Evolutionary conservation across 2,113 vertebrate genomes (phyloP).

Genomic region (Alaudala cheleensis): DNA sequence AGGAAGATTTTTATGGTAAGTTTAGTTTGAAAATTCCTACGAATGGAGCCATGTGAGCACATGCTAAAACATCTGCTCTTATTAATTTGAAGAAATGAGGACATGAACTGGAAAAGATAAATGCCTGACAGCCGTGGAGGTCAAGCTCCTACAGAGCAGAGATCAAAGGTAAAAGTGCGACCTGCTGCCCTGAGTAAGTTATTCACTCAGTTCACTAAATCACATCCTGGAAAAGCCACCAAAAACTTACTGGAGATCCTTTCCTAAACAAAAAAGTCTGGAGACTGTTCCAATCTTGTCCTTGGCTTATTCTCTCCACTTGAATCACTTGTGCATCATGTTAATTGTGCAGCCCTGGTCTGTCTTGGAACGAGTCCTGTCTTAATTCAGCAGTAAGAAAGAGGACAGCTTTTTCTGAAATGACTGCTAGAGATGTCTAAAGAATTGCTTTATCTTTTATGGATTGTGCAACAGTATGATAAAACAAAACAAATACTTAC

Average conservation of each 20-base stretch:
- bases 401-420: neutral
- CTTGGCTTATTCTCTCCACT: neutral
- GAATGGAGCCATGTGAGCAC: neutral
- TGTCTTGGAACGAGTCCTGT: neutral
- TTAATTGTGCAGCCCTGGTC: neutral
- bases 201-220: neutral
- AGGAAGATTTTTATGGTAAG: neutral
- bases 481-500: constrained; percentile 25
- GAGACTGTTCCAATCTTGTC: neutral
- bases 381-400: neutral
- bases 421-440: neutral
- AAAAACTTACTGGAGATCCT: neutral
- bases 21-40: neutral
- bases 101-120: neutral
- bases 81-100: neutral
- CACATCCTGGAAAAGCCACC: neutral
- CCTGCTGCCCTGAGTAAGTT: neutral
- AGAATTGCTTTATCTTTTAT: constrained; percentile 9
- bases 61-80: neutral
- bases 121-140: neutral
- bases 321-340: neutral
- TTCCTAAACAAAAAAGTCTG: neutral
- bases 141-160: neutral
- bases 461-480: neutral
- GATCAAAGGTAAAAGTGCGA: neutral